Conservation (phyloP, 2,797 vertebrate genomes). For the Lithobates sylvaticus region DNA sequence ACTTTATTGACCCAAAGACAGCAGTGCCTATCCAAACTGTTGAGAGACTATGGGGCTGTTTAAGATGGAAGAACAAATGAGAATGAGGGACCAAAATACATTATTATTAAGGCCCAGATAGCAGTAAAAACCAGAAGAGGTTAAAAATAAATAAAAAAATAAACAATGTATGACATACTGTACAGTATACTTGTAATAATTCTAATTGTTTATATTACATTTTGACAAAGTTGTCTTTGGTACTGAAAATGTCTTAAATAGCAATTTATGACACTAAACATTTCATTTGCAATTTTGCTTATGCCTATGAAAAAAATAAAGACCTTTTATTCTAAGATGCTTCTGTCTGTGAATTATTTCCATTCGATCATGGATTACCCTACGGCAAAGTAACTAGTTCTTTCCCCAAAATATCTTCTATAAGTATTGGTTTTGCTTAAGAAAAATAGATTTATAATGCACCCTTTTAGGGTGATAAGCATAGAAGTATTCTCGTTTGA, state of each 20-base stretch:
- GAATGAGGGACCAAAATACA: too few species aligned
- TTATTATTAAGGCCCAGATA: too few species aligned
- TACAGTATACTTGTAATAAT: too few species aligned
- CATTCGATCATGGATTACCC: conserved; percentile 4
- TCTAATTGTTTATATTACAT: neutral
- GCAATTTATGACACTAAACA: neutral
- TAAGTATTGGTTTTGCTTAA: conserved; percentile 2
- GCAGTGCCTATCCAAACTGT: too few species aligned
- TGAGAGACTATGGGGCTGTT: too few species aligned
- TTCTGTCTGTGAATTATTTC: conserved; percentile 3
- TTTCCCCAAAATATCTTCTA: neutral
- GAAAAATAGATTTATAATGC: conserved; percentile 8
- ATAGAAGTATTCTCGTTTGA: conserved; percentile 32
- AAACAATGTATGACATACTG: too few species aligned
- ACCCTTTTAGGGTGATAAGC: conserved; percentile 18
- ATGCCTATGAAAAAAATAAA: conserved; percentile 2
- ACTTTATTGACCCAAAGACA: too few species aligned
- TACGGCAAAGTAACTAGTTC: conserved; percentile 5
- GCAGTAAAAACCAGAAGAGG: too few species aligned
- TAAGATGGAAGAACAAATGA: too few species aligned
- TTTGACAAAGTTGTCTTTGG: neutral
- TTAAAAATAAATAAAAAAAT: too few species aligned
- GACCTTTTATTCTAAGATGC: conserved; percentile 16
- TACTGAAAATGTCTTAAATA: neutral
- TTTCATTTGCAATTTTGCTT: conserved; percentile 16